Evolutionary conservation across 1,140 invertebrate genomes (phyloP).

Genomic region (Euschistus heros): DNA sequence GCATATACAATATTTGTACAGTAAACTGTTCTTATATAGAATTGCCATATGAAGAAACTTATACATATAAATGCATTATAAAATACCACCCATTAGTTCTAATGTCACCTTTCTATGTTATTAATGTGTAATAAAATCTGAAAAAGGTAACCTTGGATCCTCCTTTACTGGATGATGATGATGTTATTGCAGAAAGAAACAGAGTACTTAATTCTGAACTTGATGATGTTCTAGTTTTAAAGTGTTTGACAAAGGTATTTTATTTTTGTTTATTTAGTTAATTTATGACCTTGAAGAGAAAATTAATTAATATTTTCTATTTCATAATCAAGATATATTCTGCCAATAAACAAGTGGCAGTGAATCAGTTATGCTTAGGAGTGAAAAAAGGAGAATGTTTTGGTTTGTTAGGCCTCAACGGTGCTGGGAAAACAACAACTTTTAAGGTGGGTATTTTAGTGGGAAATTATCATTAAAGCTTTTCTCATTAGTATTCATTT

Average conservation of each 20-base stretch:
- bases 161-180: conserved; percentile 21
- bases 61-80: too few relatives aligned
- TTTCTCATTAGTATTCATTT: too few relatives aligned
- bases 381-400: conserved; percentile 70
- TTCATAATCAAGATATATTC: not conserved
- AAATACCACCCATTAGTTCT: too few relatives aligned
- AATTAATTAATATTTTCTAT: not conserved
- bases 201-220: conserved; percentile 16
- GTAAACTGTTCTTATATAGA: too few relatives aligned
- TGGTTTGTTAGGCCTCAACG: conserved; percentile 79
- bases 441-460: conserved; percentile 57
- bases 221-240: conserved; percentile 26
- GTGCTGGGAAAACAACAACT: conserved; percentile 72
- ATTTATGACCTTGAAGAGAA: not conserved
- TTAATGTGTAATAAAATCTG: not conserved
- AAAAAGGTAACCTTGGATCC: not conserved
- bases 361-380: conserved; percentile 57
- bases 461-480: too few relatives aligned
- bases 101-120: not conserved
- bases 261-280: not conserved
- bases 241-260: conserved; percentile 20
- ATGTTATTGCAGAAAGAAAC: conserved; percentile 27
- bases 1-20: too few relatives aligned
- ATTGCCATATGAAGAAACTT: too few relatives aligned
- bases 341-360: conserved; percentile 39